These are phyloP conservation scores for Conopomorpha cramerella DNA, from an alignment of 1,140 invertebrate species.

Conservation along the genomic window DNA sequence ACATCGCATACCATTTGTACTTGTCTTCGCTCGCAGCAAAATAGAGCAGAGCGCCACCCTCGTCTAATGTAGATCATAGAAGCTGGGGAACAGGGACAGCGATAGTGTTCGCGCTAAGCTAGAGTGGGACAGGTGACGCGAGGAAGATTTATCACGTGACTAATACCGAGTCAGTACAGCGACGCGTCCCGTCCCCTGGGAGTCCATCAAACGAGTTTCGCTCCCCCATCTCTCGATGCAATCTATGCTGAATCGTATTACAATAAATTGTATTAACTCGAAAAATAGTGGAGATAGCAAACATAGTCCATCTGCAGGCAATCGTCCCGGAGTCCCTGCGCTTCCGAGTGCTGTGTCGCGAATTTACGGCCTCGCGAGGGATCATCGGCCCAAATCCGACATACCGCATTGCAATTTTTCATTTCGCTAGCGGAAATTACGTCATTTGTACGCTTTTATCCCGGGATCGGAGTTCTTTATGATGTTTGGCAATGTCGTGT, in stretches of 20 bases:
- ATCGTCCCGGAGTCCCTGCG: constrained; percentile 37
- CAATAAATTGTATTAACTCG: constrained; percentile 61
- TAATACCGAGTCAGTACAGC: constrained; percentile 48
- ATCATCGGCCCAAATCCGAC: constrained; percentile 42
- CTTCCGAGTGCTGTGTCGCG: constrained; percentile 34
- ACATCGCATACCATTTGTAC: background rate
- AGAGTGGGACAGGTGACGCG: constrained; percentile 24
- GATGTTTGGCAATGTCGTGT: no score
- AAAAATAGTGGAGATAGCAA: constrained; percentile 58
- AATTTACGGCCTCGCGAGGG: constrained; percentile 57
- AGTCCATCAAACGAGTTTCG: constrained; percentile 57
- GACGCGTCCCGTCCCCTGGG: constrained; percentile 39
- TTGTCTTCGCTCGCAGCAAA: background rate
- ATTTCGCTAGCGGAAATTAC: constrained; percentile 48
- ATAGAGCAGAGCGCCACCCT: background rate
- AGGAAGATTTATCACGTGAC: constrained; percentile 55
- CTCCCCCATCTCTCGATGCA: constrained; percentile 53
- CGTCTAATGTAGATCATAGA: background rate
- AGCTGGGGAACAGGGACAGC: constrained; percentile 31
- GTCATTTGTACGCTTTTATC: constrained; percentile 36
- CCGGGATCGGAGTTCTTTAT: constrained; percentile 24
- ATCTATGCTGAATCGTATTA: constrained; percentile 62
- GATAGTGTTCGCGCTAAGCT: constrained; percentile 20
- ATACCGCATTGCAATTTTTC: constrained; percentile 47
- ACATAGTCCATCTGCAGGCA: constrained; percentile 58